A percentile compares a stretch with the other conserved stretches of the same genome.
These are phyloP conservation scores for Micromys minutus DNA, from an alignment of 2,113 vertebrate genomes.

Conservation along the genomic window DNA sequence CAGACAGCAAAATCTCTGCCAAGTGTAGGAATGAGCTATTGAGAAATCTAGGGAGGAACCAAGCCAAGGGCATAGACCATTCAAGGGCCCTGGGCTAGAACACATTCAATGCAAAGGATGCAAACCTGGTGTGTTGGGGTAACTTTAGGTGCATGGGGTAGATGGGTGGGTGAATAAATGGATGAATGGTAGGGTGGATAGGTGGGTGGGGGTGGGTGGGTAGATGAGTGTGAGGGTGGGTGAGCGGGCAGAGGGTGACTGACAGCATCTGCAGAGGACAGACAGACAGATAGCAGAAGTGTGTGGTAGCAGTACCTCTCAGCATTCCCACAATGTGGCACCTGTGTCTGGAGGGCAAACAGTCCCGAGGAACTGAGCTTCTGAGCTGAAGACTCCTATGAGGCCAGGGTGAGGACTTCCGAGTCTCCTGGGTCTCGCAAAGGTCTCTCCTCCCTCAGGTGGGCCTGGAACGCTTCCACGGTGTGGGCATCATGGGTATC, in stretches of 20 bases:
- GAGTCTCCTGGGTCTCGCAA: background rate
- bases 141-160: background rate
- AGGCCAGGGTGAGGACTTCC: no score
- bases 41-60: background rate
- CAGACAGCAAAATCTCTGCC: background rate
- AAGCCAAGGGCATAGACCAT: background rate
- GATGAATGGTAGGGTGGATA: background rate
- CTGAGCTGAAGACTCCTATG: no score
- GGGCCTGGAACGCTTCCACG: conserved; percentile 87
- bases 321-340: background rate
- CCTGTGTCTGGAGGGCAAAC: background rate
- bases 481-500: conserved; percentile 88
- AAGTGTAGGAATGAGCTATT: background rate
- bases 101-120: background rate
- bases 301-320: background rate
- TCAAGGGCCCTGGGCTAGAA: no score
- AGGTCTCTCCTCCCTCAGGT: conserved; percentile 78
- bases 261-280: background rate
- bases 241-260: background rate
- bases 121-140: background rate
- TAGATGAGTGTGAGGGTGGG: background rate
- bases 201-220: background rate
- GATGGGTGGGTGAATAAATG: background rate
- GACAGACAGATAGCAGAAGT: background rate
- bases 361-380: background rate